Percentiles rank a stretch among this genome's conserved stretches.
Conservation (phyloP, 2,888 invertebrate species). For the Cephus nigrinus region DNA sequence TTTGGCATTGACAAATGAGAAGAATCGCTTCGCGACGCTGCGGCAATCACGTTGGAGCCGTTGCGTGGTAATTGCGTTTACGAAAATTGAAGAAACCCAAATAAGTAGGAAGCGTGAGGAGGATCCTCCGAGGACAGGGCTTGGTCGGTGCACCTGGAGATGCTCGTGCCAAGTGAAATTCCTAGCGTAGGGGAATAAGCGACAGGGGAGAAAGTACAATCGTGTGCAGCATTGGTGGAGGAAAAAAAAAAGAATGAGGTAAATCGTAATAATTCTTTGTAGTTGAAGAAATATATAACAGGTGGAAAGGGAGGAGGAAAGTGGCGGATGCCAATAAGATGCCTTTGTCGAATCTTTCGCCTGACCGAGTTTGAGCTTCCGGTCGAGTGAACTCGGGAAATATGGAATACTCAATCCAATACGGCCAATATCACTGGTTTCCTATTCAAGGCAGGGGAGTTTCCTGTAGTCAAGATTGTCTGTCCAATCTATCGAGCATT, state of each 20-base stretch:
- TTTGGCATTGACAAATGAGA: slow-evolving; percentile 47
- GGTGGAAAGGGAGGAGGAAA: slow-evolving; percentile 23
- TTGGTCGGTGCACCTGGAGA: no score
- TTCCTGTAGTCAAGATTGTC: slow-evolving; percentile 26
- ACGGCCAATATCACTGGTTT: slow-evolving; percentile 46
- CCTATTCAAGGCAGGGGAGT: slow-evolving; percentile 42
- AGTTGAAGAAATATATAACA: background rate
- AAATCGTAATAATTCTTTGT: slow-evolving; percentile 39
- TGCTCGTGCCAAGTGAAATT: no score
- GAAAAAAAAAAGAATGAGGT: slow-evolving; percentile 9
- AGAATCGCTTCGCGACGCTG: slow-evolving; percentile 1
- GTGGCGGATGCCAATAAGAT: slow-evolving; percentile 57
- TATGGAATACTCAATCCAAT: slow-evolving; percentile 59
- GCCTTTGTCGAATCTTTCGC: slow-evolving; percentile 61
- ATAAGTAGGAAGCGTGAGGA: no score
- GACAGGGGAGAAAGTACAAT: no score
- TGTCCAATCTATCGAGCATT: slow-evolving; percentile 1
- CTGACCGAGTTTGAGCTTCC: slow-evolving; percentile 54
- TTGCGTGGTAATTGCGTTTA: no score
- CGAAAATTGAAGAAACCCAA: no score
- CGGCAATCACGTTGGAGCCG: no score
- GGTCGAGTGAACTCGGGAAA: slow-evolving; percentile 54
- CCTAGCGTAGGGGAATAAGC: no score
- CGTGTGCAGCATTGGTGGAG: no score
- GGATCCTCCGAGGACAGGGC: no score